Evolutionary conservation across 2,888 invertebrate species (phyloP).

Genomic region (Drosophila histrio): DNA sequence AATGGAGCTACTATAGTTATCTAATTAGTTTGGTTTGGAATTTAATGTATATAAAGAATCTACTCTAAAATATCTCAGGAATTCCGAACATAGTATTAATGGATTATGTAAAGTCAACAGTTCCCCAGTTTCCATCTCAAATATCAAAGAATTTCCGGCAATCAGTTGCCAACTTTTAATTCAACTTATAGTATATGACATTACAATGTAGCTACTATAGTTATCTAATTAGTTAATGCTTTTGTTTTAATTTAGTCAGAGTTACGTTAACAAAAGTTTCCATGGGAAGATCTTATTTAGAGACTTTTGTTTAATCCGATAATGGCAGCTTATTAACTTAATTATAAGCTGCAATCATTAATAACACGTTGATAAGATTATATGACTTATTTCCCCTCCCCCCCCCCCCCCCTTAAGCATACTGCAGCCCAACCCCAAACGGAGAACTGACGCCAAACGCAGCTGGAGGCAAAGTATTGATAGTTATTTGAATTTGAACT

Average conservation of each 20-base stretch:
- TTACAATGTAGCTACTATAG: background rate
- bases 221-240: conserved; percentile 11
- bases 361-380: conserved; percentile 46
- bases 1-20: background rate
- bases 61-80: background rate
- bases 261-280: conserved; percentile 42
- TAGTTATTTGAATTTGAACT: background rate
- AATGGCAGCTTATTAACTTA: conserved; percentile 55
- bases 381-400: background rate
- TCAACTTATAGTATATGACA: background rate
- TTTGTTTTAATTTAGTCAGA: conserved; percentile 17
- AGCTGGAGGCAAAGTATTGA: background rate
- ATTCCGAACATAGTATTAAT: no score
- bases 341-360: conserved; percentile 61
- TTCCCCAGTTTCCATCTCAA: no score
- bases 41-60: no score
- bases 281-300: conserved; percentile 46
- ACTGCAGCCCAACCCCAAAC: background rate
- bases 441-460: background rate
- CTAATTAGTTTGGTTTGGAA: background rate
- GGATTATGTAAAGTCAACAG: no score
- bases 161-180: background rate
- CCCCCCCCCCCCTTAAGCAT: background rate
- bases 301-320: conserved; percentile 16
- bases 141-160: background rate